Base-by-base conservation (phyloP, 2,797 vertebrate species). In the Neosalanx taihuensis region DNA sequence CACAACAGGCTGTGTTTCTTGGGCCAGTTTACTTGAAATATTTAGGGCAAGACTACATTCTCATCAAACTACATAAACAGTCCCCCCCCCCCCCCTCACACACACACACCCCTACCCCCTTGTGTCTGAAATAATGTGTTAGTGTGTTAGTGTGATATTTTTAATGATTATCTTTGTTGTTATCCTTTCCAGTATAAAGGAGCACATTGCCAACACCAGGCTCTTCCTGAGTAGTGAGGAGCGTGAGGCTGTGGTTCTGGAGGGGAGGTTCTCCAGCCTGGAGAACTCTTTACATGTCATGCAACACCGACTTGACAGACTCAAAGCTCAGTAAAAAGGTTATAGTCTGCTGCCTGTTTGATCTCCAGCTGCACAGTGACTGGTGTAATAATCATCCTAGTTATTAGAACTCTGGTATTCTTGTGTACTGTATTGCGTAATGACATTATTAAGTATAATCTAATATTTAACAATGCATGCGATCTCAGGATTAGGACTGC, bases 271-370 rank as follows among this genome's bases (percentile, higher is more conserved):
- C 53, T 89, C 83, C 30, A 76, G 53, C 53, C 85, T 94, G 71
- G 92, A 94, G 83, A 76, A 75, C 23, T 89, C 76, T 33, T 77
- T 94, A 72, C 72, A 90, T 1, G 80, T 81, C 76, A 86, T 88
- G 67, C 90, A 93, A 67, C 83, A 87, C 69, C 86, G 89, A 70
- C 84, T 94, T 70, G 71, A 72, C 78, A 88, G 83, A 84, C 85
- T 94, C 58, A 72, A 87, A 56, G 77, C 41, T 17, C 79, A 89
- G 29, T 91, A 77, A 91, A 2, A 56, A 9, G 67, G 6, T n/a
- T 6, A 49, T 26, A 6, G 13, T 23, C 4, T 53, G 26, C 13
- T 61, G 23, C 31, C 33, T 31, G 5, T 71, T 2, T 46, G 41
- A 46, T 46, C 41, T 46, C 2, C 6, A 46, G 41, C 7, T 13